Conservation (phyloP, 1,140 invertebrate species). For the Argopecten irradians region DNA sequence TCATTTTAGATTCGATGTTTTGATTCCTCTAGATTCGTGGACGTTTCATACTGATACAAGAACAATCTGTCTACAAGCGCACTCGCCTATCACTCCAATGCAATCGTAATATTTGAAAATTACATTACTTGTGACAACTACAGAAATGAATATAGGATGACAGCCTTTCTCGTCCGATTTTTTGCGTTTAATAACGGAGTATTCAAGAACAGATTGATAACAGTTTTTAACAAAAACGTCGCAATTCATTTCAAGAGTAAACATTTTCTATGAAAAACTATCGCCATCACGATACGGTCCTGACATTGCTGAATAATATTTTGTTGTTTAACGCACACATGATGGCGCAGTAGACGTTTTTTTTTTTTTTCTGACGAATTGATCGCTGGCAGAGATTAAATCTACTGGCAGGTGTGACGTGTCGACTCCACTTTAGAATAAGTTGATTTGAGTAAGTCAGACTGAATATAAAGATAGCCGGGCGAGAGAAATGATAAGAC, state of each 20-base stretch:
- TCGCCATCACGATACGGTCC: not conserved
- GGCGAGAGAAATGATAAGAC: not conserved
- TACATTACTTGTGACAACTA: not conserved
- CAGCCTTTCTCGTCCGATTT: no score
- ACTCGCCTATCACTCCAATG: not conserved
- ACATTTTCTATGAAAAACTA: not conserved
- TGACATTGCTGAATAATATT: not conserved
- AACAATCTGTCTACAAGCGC: not conserved
- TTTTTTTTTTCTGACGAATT: not conserved
- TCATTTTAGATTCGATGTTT: not conserved
- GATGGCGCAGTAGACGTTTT: not conserved
- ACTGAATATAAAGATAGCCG: not conserved
- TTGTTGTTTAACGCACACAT: not conserved
- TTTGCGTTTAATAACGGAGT: no score
- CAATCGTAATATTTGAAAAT: not conserved
- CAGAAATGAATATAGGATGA: not conserved
- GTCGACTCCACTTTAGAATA: not conserved
- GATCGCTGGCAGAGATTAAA: not conserved
- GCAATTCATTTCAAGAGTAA: not conserved
- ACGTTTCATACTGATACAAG: not conserved
- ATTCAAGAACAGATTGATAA: not conserved
- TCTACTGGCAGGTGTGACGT: not conserved
- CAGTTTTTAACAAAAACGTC: not conserved
- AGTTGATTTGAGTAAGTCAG: not conserved
- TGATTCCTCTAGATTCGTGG: not conserved